These are phyloP conservation scores for Sebastes vulpes DNA, from an alignment of 2,797 vertebrate species.

Conservation along the genomic window DNA sequence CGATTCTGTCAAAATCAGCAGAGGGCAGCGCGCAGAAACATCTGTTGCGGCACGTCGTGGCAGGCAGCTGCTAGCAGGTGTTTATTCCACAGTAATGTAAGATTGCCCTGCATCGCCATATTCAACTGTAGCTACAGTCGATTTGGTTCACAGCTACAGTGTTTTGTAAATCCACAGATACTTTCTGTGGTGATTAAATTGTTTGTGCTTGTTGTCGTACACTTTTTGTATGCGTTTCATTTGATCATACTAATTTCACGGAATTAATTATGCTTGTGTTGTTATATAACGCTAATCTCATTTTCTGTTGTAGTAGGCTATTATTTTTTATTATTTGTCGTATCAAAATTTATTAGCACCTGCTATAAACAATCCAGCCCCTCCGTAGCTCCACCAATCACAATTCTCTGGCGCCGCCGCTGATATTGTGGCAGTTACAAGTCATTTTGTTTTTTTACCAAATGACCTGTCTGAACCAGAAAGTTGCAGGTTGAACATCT, in stretches of 20 bases:
- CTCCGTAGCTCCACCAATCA: background rate
- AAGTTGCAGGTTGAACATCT: background rate
- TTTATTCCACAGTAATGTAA: background rate
- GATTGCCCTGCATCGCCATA: background rate
- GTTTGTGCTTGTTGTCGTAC: background rate
- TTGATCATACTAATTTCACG: background rate
- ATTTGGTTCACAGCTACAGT: background rate
- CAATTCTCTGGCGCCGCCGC: background rate
- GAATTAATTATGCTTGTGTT: background rate
- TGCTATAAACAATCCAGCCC: too few relatives aligned
- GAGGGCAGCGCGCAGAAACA: background rate
- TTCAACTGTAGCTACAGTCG: background rate
- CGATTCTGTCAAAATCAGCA: background rate
- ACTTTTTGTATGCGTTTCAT: background rate
- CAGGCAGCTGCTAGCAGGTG: background rate
- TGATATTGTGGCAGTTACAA: background rate
- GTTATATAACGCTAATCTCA: fast-evolving
- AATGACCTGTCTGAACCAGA: background rate
- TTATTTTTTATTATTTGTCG: background rate
- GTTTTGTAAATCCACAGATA: background rate
- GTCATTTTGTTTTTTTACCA: background rate
- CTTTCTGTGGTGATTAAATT: background rate
- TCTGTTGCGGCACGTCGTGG: background rate
- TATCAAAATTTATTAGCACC: background rate
- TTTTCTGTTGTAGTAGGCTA: background rate